These are phyloP conservation scores for Augochlora pura DNA, from an alignment of 1,140 invertebrate genomes.

Conservation along the genomic window DNA sequence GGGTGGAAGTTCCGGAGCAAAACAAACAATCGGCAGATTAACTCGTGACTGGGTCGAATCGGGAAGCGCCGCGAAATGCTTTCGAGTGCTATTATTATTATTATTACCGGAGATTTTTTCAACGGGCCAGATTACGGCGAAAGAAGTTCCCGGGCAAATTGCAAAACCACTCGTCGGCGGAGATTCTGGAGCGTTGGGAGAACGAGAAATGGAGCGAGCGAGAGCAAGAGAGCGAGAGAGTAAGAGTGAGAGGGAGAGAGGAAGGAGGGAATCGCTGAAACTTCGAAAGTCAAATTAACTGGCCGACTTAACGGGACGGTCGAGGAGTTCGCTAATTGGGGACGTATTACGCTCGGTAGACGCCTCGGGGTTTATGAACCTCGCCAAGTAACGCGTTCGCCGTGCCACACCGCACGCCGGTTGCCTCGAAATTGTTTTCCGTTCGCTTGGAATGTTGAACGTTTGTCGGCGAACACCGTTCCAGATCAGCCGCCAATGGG, in stretches of 20 bases:
- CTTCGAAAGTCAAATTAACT: conserved; percentile 29
- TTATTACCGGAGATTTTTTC: neutral
- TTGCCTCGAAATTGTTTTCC: conserved; percentile 24
- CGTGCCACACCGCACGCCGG: neutral
- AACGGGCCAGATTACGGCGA: neutral
- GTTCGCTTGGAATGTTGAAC: neutral
- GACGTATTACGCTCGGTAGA: neutral
- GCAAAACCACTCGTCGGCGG: neutral
- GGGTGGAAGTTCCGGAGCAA: too few species aligned
- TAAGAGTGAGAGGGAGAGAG: neutral
- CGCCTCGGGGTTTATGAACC: neutral
- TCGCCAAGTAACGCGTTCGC: neutral
- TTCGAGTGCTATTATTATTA: neutral
- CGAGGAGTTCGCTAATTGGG: conserved; percentile 17
- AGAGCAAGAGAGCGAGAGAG: neutral
- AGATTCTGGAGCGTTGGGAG: neutral
- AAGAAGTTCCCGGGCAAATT: conserved; percentile 8
- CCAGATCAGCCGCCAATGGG: neutral
- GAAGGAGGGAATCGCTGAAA: neutral
- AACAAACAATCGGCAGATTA: too few species aligned
- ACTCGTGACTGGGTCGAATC: too few species aligned
- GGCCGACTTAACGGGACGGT: conserved; percentile 13
- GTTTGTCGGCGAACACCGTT: neutral
- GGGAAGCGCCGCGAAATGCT: too few species aligned
- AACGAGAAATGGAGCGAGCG: neutral